Percentiles rank a stretch among this genome's conserved stretches.
These are phyloP conservation scores for Drosophila mayaguana DNA, from an alignment of 2,888 invertebrate genomes.

Conservation along the genomic window DNA sequence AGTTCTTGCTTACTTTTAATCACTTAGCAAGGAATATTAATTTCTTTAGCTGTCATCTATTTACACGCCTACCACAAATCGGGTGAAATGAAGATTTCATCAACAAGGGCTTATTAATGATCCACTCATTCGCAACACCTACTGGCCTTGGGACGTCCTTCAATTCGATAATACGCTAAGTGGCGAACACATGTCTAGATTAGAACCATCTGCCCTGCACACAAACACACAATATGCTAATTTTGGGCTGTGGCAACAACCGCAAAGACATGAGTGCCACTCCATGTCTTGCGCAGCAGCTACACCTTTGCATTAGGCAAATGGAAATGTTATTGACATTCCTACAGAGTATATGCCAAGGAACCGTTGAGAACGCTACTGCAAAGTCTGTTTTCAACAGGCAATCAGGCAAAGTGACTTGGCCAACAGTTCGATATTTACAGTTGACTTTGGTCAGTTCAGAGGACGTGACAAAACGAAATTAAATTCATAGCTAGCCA, in stretches of 20 bases:
- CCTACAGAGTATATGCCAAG: not conserved
- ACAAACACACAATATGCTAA: constrained; percentile 41
- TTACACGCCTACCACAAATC: constrained; percentile 3
- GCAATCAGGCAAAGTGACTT: constrained; percentile 71
- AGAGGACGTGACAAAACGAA: constrained; percentile 54
- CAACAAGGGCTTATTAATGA: constrained; percentile 1
- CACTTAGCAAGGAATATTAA: not conserved
- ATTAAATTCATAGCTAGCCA: constrained; percentile 52
- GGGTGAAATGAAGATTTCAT: constrained; percentile 8
- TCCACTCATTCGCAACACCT: constrained; percentile 1
- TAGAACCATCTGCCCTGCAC: constrained; percentile 16
- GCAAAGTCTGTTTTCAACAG: constrained; percentile 9
- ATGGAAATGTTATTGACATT: constrained; percentile 43
- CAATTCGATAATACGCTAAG: constrained; percentile 24
- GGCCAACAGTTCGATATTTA: constrained; percentile 32
- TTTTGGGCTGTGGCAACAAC: constrained; percentile 23
- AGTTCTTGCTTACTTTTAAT: not conserved
- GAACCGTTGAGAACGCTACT: constrained; percentile 3
- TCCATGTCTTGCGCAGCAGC: constrained; percentile 19
- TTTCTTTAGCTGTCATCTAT: not conserved
- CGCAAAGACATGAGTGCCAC: not conserved
- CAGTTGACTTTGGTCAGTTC: constrained; percentile 26
- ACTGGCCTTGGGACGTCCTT: constrained; percentile 22
- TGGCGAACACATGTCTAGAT: constrained; percentile 14
- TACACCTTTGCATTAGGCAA: constrained; percentile 45